Conservation (phyloP, 2,888 invertebrate genomes). For the Luffia ferchaultella region DNA sequence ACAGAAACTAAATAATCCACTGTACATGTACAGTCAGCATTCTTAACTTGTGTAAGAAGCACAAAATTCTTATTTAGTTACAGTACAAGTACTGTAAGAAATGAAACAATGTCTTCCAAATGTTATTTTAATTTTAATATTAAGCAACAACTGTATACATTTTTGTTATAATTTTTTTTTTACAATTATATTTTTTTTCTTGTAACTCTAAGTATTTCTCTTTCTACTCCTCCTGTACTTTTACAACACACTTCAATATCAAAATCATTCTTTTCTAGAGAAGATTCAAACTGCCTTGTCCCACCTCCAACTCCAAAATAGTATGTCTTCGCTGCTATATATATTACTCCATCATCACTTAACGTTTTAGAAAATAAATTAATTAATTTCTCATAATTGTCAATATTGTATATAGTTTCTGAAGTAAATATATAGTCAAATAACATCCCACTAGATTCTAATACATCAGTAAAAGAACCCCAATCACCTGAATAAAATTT, state of each 20-base stretch:
- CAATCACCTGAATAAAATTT: conserved; percentile 80
- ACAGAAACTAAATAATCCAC: too few relatives aligned
- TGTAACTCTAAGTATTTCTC: conserved; percentile 68
- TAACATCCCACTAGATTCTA: conserved; percentile 37
- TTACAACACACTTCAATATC: conserved; percentile 69
- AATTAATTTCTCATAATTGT: conserved; percentile 80
- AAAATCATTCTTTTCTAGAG: conserved; percentile 65
- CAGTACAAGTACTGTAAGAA: too few relatives aligned
- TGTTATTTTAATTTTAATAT: too few relatives aligned
- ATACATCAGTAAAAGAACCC: conserved; percentile 63
- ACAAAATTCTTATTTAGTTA: too few relatives aligned
- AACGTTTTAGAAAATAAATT: conserved; percentile 71
- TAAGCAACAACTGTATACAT: too few relatives aligned
- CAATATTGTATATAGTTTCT: conserved; percentile 91
- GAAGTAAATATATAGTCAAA: conserved; percentile 90
- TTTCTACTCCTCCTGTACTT: conserved; percentile 68
- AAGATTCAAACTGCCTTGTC: conserved; percentile 75
- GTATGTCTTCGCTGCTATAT: conserved; percentile 88
- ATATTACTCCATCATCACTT: conserved; percentile 67
- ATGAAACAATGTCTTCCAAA: too few relatives aligned
- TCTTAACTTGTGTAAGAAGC: too few relatives aligned
- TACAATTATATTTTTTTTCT: conserved; percentile 19
- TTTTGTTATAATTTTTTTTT: conserved; percentile 15
- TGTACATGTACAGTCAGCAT: too few relatives aligned
- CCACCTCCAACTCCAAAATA: conserved; percentile 98